Percentiles rank a stretch among this genome's conserved stretches.
These are phyloP conservation scores for Cyprinus carpio DNA, from an alignment of 2,113 vertebrate genomes.

Conservation along the genomic window DNA sequence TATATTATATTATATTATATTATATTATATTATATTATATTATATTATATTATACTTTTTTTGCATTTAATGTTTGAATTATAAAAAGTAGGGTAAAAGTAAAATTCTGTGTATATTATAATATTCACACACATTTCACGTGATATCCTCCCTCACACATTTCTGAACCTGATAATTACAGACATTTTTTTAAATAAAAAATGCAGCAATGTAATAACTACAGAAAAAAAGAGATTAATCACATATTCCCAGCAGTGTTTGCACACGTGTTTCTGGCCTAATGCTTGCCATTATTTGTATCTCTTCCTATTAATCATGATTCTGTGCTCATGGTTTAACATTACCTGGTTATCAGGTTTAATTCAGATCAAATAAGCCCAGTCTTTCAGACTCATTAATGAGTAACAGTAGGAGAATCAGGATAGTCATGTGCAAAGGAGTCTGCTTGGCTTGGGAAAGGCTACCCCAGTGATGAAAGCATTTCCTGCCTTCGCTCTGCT, in stretches of 20 bases:
- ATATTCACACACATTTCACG: background rate
- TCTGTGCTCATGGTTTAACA: conserved; percentile 7
- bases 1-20: too few relatives aligned
- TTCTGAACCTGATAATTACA: background rate
- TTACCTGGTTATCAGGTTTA: conserved; percentile 30
- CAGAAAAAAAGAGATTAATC: background rate
- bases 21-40: too few relatives aligned
- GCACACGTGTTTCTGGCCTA: conserved; percentile 1
- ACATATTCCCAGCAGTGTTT: background rate
- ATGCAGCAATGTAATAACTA: background rate
- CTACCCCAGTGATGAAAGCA: conserved; percentile 4
- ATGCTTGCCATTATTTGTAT: conserved; percentile 18
- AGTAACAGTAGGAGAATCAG: conserved; percentile 37
- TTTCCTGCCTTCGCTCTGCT: background rate
- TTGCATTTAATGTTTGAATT: too few relatives aligned
- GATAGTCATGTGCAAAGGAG: background rate
- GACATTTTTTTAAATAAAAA: background rate
- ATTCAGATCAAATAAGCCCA: conserved; percentile 16
- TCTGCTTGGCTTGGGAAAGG: background rate
- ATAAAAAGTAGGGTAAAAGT: too few relatives aligned
- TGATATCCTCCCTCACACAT: background rate
- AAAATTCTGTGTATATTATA: too few relatives aligned
- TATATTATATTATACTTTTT: too few relatives aligned
- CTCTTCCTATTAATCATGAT: conserved; percentile 2
- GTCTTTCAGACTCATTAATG: conserved; percentile 19